Evolutionary conservation across 2,113 vertebrate genomes (phyloP).

Genomic region (Oryctolagus cuniculus): mOryCun1.1 NC_091432.1:219747001-219747500

Average conservation of each 20-base stretch:
- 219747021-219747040: conserved; percentile 93
- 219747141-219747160: conserved; percentile 99
- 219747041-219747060: conserved; percentile 98
- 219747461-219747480: not conserved
- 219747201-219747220: not conserved
- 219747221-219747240: not conserved
- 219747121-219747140: conserved; percentile 97
- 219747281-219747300: not conserved
- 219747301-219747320: not conserved
- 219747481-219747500: not conserved
- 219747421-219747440: not conserved
- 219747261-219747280: not conserved
- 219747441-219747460: not conserved
- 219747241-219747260: not conserved
- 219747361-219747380: not conserved
- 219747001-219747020: conserved; percentile 62
- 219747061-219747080: conserved; percentile 95
- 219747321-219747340: not conserved
- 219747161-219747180: conserved; percentile 98
- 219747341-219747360: not conserved
- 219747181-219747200: conserved; percentile 84
- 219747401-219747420: not conserved
- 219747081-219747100: conserved; percentile 98
- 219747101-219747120: conserved; percentile 99
- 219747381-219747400: not conserved